Evolutionary conservation across 2,113 vertebrate genomes (phyloP).

Genomic region (Recurvirostra avosetta): DNA sequence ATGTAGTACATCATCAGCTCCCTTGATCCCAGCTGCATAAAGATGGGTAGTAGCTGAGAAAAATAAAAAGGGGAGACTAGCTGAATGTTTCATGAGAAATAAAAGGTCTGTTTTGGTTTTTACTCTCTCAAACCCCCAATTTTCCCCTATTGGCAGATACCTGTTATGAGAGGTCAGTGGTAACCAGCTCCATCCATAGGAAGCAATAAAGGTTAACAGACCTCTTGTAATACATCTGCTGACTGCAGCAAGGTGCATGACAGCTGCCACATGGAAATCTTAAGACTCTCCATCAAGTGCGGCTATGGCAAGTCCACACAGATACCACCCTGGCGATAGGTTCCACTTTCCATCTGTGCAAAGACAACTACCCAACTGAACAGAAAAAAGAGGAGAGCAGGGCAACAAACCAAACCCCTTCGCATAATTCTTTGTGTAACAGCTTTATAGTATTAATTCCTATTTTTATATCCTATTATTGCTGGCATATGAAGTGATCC

Average conservation of each 20-base stretch:
- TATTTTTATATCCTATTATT: not conserved
- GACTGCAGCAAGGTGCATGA: slow-evolving; percentile 59
- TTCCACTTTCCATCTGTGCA: slow-evolving; percentile 61
- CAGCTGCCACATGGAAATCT: slow-evolving; percentile 54
- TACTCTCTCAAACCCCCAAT: not conserved
- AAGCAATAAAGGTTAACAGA: slow-evolving; percentile 68
- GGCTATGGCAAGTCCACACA: slow-evolving; percentile 55
- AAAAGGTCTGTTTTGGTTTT: not conserved
- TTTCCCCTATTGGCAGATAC: slow-evolving; percentile 45
- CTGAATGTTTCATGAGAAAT: not conserved
- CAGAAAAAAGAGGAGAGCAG: slow-evolving; percentile 59
- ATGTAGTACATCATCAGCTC: slow-evolving; percentile 98
- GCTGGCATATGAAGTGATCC: not conserved
- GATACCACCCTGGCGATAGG: slow-evolving; percentile 36
- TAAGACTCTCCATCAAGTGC: slow-evolving; percentile 60
- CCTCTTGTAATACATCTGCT: slow-evolving; percentile 59
- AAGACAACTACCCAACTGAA: slow-evolving; percentile 63
- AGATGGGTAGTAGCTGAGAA: slow-evolving; percentile 90
- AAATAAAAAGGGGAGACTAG: not conserved
- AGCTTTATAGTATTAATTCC: not conserved
- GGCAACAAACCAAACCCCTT: slow-evolving; percentile 60
- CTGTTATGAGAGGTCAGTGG: slow-evolving; percentile 60
- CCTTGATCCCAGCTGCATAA: slow-evolving; percentile 97
- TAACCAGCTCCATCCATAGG: slow-evolving; percentile 66
- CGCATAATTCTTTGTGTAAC: not conserved